phyloP scores from a whole-genome alignment of 2,113 vertebrate species.

The Platycercus adscitus region DNA sequence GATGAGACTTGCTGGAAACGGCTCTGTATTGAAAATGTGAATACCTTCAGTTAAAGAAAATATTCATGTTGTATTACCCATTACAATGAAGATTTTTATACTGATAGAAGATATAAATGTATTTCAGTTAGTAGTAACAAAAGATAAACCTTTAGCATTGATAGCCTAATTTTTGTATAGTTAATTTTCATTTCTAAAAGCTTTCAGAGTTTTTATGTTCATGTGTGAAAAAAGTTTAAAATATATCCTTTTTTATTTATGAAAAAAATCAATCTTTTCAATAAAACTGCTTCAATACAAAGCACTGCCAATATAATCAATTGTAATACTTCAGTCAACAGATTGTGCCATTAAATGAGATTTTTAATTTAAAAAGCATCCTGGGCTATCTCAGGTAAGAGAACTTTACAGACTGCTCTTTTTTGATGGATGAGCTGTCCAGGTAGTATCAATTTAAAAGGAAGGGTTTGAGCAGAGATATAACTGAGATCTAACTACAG shows the following conservation, averaged over 20 bases:
- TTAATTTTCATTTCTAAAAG: conserved; percentile 59
- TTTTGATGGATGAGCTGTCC: neutral
- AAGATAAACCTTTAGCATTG: conserved; percentile 54
- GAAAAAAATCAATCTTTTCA: conserved; percentile 41
- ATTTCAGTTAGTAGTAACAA: conserved; percentile 50
- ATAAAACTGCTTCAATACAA: conserved; percentile 61
- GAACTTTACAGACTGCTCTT: neutral
- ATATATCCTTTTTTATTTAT: conserved; percentile 72
- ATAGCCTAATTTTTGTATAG: conserved; percentile 63
- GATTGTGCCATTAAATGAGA: neutral
- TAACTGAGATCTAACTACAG: neutral
- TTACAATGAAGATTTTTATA: conserved; percentile 53
- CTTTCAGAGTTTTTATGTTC: conserved; percentile 54
- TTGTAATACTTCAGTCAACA: neutral
- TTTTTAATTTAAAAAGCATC: neutral
- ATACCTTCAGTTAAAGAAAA: conserved; percentile 1
- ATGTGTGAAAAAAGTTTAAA: conserved; percentile 44
- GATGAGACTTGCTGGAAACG: neutral
- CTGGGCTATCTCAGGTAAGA: neutral
- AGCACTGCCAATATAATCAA: neutral
- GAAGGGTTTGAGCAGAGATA: neutral
- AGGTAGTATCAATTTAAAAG: neutral
- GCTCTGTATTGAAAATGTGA: conserved; percentile 23
- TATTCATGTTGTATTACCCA: neutral
- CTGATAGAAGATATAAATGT: conserved; percentile 39